Evolutionary conservation across 2,113 vertebrate genomes (phyloP), one percentile per base, ranked within the genome.

Genomic region (Cyphomyrus discorhynchus): DNA sequence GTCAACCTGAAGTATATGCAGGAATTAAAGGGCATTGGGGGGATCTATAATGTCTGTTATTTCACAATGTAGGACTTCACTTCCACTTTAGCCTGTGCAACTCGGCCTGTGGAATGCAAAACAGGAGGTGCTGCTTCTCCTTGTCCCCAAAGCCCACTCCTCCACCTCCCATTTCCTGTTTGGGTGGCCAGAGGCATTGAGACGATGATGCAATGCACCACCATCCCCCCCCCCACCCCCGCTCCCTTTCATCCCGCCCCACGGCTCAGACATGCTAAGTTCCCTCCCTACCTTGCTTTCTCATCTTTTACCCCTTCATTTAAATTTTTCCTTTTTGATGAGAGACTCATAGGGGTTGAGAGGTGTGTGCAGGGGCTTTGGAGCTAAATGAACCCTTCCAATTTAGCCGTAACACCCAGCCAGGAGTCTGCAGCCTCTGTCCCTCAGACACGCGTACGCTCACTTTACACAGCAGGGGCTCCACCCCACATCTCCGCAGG

Each of bases 131-230:
- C n/a, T 83, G 86, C 77, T 31, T 80, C 88, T 74, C 47, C 74
- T 31, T 52, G n/a, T 74, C n/a, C 49, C 85, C 50, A 5, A 50
- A 46, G 45, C 31, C 50, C 85, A 42, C 17, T 45, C 24, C 88
- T 46, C 42, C 80, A 4, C 47, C 47, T 83, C 80, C 82, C 74
- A 70, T 88, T 90, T 90, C 87, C 90, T 84, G 90, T 90, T 80
- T 90, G 82, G 42, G 77, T 62, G 74, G 87, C 70, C 52, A 50
- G 87, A 90, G 70, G 90, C 85, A 90, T 47, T 80, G 27, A 53
- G 24, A 58, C 21, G 74, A 90, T 88, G 90, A 88, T 90, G 90
- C 87, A 90, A 90, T 90, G n/a, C 6, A 66, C n/a, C 62, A 31
- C n/a, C 24, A 9, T 9, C 19, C 19, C 3, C 31, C 7, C 17